A percentile compares a stretch with the other conserved stretches of the same genome.
Evolutionary conservation across 2,113 vertebrate genomes (phyloP).

Genomic region (Pontoporia blainvillei): DNA sequence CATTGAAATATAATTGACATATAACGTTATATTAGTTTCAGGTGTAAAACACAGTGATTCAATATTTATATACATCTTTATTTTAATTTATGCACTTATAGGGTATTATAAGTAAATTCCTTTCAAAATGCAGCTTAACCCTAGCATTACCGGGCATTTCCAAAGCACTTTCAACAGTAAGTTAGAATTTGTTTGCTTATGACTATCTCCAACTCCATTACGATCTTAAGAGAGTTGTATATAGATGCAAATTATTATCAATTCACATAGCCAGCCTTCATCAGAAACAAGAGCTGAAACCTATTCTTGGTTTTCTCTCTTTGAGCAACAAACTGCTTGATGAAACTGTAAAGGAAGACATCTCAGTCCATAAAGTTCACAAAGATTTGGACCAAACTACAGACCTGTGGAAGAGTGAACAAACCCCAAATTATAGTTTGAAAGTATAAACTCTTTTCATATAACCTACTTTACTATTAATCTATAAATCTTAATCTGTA

Average conservation of each 20-base stretch:
- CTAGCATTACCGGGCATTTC: neutral
- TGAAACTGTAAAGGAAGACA: neutral
- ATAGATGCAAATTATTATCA: neutral
- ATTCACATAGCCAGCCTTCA: neutral
- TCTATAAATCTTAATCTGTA: neutral
- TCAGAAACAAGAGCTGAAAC: neutral
- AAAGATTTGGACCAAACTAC: neutral
- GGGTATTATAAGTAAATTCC: neutral
- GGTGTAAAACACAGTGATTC: neutral
- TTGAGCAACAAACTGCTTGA: neutral
- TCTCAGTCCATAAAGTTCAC: neutral
- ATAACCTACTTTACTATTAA: neutral
- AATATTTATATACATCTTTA: neutral
- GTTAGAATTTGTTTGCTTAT: neutral
- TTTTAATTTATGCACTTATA: neutral
- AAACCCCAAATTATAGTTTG: neutral
- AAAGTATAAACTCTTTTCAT: neutral
- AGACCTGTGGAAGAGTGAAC: neutral
- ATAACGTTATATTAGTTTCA: neutral
- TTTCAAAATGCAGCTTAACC: neutral
- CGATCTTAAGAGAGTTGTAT: neutral
- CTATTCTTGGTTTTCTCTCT: neutral
- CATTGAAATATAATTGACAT: neutral
- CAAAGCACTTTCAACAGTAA: neutral
- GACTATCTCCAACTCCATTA: slow-evolving; percentile 3